These are phyloP conservation scores for Bursaphelenchus okinawaensis DNA, from an alignment of 2,888 invertebrate genomes.

Conservation along the genomic window DNA sequence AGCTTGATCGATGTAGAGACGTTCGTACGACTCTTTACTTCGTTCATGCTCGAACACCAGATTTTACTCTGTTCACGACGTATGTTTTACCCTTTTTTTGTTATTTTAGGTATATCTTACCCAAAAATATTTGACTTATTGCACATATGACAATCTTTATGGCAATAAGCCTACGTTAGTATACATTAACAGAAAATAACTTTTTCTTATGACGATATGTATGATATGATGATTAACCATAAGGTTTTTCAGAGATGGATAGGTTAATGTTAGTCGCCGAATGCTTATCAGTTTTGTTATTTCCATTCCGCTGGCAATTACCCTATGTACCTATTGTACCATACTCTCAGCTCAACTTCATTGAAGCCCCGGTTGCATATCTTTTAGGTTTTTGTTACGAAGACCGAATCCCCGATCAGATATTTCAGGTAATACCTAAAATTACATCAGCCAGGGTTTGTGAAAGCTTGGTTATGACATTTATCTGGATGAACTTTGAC, in stretches of 20 bases:
- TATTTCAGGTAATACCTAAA: slow-evolving; percentile 40
- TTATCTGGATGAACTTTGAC: slow-evolving; percentile 12
- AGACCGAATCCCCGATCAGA: slow-evolving; percentile 47
- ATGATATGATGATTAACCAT: too few relatives aligned
- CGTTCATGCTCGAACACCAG: slow-evolving; percentile 91
- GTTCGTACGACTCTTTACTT: slow-evolving; percentile 85
- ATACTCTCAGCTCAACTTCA: slow-evolving; percentile 74
- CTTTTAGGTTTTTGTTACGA: slow-evolving; percentile 78
- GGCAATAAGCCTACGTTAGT: too few relatives aligned
- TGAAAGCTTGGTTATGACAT: background rate
- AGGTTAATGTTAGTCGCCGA: slow-evolving; percentile 93
- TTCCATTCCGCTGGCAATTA: slow-evolving; percentile 96
- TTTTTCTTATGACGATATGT: too few relatives aligned
- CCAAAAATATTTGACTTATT: too few relatives aligned
- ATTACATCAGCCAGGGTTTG: background rate
- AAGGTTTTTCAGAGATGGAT: slow-evolving; percentile 77
- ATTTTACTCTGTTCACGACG: slow-evolving; percentile 85
- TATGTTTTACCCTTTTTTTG: slow-evolving; percentile 61
- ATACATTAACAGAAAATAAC: too few relatives aligned
- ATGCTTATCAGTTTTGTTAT: slow-evolving; percentile 78
- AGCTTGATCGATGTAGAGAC: slow-evolving; percentile 79
- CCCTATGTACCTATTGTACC: slow-evolving; percentile 98
- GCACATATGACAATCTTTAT: too few relatives aligned
- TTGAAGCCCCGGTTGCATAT: slow-evolving; percentile 98
- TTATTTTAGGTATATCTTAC: background rate